Evolutionary conservation across 2,797 vertebrate species (phyloP).

Genomic region (Limnodromus scolopaceus): DNA sequence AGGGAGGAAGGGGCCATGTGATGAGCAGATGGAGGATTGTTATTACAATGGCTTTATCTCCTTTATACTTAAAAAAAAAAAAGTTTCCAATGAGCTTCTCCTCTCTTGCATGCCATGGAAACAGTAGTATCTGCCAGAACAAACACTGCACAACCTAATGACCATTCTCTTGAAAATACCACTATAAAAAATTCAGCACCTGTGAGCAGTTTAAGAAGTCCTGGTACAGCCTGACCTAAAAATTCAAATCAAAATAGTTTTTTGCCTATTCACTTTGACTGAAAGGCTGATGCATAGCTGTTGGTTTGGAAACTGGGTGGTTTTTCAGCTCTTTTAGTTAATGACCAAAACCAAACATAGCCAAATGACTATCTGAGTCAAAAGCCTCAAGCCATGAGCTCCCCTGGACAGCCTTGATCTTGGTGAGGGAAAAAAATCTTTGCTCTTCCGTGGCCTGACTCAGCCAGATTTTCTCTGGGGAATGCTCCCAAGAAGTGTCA

Average conservation of each 20-base stretch:
- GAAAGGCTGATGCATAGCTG: constrained; percentile 1
- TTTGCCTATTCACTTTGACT: constrained; percentile 33
- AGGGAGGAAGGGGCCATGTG: neutral
- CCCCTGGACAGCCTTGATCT: neutral
- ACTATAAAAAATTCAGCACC: constrained; percentile 59
- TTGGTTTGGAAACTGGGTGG: neutral
- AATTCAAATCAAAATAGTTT: constrained; percentile 55
- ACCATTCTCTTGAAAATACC: constrained; percentile 60
- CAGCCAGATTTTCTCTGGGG: neutral
- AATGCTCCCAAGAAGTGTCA: neutral
- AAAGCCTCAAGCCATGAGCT: neutral
- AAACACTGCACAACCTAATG: constrained; percentile 53
- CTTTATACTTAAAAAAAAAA: neutral
- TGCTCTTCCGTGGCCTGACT: neutral
- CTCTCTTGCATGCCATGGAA: constrained; percentile 35
- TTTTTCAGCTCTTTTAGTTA: constrained; percentile 34
- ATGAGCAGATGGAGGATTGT: neutral
- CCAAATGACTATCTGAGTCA: neutral
- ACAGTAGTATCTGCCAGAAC: constrained; percentile 42
- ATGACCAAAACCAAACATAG: neutral
- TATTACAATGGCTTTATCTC: constrained; percentile 13
- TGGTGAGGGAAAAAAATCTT: neutral
- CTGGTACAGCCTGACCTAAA: constrained; percentile 57
- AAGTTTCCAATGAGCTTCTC: neutral
- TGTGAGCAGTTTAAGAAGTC: constrained; percentile 23